Conservation (phyloP, 2,888 invertebrate species). For the Drosophila glabriapex region DNA sequence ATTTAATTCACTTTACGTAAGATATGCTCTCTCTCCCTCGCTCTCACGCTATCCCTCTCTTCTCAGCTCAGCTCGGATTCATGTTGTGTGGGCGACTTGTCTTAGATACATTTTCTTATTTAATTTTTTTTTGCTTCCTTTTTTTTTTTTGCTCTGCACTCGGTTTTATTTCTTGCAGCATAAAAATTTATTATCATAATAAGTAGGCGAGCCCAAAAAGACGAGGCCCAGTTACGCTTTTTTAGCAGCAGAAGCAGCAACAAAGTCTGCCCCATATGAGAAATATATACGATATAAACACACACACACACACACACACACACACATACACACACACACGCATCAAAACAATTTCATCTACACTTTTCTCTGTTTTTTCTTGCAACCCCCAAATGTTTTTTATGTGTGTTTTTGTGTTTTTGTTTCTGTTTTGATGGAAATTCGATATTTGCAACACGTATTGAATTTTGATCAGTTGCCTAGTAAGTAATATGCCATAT, state of each 20-base stretch:
- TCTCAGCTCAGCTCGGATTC: background rate
- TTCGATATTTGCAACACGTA: constrained; percentile 80
- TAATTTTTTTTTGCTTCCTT: constrained; percentile 39
- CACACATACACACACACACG: background rate
- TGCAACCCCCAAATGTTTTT: constrained; percentile 74
- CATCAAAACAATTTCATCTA: background rate
- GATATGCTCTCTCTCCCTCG: constrained; percentile 5
- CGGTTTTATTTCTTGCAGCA: constrained; percentile 72
- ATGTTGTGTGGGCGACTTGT: constrained; percentile 42
- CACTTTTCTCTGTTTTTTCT: constrained; percentile 16
- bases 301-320: background rate
- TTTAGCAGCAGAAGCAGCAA: constrained; percentile 26
- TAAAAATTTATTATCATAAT: constrained; percentile 81
- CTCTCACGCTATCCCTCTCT: background rate
- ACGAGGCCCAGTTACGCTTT: constrained; percentile 31
- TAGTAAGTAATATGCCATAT: constrained; percentile 65
- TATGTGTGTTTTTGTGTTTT: constrained; percentile 58
- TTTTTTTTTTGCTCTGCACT: constrained; percentile 46
- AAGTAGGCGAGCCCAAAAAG: constrained; percentile 63
- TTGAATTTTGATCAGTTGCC: constrained; percentile 78
- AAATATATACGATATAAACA: constrained; percentile 6
- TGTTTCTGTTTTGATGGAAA: constrained; percentile 78
- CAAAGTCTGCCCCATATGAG: constrained; percentile 30
- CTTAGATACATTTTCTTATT: constrained; percentile 68
- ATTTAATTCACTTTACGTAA: constrained; percentile 74